These are phyloP conservation scores for Lepisosteus oculatus DNA, from an alignment of 2,113 vertebrate genomes.

Conservation along the genomic window DNA sequence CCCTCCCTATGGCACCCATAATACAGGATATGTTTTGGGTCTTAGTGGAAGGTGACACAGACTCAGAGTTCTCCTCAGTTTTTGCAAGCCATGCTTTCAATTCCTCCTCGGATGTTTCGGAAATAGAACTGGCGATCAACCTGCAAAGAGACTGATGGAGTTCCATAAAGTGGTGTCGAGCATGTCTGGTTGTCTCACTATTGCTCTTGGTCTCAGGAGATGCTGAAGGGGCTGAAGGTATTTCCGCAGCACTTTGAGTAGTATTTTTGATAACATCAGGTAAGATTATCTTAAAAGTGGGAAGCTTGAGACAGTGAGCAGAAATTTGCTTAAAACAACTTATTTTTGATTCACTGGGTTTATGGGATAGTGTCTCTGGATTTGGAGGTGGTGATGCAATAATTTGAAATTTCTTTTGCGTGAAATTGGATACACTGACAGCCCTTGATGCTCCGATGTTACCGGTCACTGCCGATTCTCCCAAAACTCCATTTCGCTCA, in stretches of 20 bases:
- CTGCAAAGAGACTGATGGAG: constrained; percentile 76
- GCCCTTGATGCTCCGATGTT: constrained; percentile 38
- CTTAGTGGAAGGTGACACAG: constrained; percentile 40
- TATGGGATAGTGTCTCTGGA: constrained; percentile 3
- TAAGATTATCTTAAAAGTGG: constrained; percentile 46
- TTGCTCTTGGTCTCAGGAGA: background rate
- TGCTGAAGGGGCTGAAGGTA: fast-evolving
- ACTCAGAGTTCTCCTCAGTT: constrained; percentile 30
- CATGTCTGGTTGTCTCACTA: background rate
- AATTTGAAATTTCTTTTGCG: constrained; percentile 68
- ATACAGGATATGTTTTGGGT: constrained; percentile 51
- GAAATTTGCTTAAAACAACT: constrained; percentile 47
- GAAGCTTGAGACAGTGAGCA: constrained; percentile 48
- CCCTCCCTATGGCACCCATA: constrained; percentile 54
- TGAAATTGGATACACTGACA: constrained; percentile 61
- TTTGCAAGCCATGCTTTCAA: constrained; percentile 49
- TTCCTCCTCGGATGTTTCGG: constrained; percentile 45
- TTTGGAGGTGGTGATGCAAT: constrained; percentile 23
- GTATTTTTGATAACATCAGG: constrained; percentile 23
- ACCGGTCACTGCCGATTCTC: background rate
- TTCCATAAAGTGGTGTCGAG: constrained; percentile 65
- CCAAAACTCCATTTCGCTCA: no score
- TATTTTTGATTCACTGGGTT: constrained; percentile 17
- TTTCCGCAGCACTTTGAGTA: background rate
- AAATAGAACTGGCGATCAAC: constrained; percentile 63